phyloP scores from a whole-genome alignment of 2,113 vertebrate genomes.

The Gadus macrocephalus region DNA sequence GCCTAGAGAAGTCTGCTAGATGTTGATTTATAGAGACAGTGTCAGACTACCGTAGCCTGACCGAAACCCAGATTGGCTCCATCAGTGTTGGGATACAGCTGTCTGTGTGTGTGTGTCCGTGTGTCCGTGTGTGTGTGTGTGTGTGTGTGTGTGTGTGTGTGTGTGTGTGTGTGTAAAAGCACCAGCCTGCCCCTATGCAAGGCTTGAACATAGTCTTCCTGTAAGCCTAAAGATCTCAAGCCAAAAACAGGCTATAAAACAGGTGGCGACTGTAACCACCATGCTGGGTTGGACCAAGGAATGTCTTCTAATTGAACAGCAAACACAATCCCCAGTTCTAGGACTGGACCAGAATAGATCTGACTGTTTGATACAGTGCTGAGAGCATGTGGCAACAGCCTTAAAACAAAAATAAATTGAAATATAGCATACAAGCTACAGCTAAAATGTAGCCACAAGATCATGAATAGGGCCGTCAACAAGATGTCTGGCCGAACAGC shows the following conservation, averaged over 20 bases:
- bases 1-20: constrained; percentile 32
- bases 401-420: constrained; percentile 1
- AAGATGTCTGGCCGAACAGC: constrained; percentile 22
- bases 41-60: not conserved
- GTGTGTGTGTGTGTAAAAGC: constrained; percentile 23
- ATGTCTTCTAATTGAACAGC: constrained; percentile 40
- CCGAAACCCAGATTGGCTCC: constrained; percentile 14
- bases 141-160: too few relatives aligned
- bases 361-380: constrained; percentile 33
- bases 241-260: constrained; percentile 58
- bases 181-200: constrained; percentile 34
- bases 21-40: constrained; percentile 33
- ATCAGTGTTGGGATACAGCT: constrained; percentile 7
- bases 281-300: constrained; percentile 41
- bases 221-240: constrained; percentile 55
- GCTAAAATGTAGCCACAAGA: constrained; percentile 33
- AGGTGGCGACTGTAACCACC: constrained; percentile 48
- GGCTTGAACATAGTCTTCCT: constrained; percentile 28
- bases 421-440: constrained; percentile 28
- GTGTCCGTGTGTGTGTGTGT: constrained; percentile 3
- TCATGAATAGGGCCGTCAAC: constrained; percentile 11
- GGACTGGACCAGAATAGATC: constrained; percentile 49
- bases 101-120: too few relatives aligned
- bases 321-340: constrained; percentile 39
- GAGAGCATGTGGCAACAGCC: constrained; percentile 26